phyloP scores from a whole-genome alignment of 2,888 invertebrate species.

The Epinotia bilunana region DNA sequence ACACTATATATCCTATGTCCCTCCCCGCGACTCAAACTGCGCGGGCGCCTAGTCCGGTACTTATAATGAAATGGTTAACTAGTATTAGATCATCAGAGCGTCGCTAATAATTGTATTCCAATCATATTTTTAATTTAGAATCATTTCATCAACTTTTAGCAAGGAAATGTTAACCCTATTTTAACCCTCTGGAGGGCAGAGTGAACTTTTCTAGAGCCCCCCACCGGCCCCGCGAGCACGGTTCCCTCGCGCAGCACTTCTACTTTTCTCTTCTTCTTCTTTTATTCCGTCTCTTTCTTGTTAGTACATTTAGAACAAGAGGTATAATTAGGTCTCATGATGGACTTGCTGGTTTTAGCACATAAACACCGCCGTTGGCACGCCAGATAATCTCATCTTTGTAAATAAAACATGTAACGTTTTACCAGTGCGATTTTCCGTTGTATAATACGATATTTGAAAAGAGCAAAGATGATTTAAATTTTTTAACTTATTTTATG shows the following conservation, averaged over 20 bases:
- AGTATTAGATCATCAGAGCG: no score
- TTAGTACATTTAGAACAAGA: no score
- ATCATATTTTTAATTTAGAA: constrained; percentile 5
- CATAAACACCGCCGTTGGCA: constrained; percentile 4
- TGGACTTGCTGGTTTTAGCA: constrained; percentile 22
- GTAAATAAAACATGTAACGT: background rate
- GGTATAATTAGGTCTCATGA: no score
- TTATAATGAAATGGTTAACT: no score
- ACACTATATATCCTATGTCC: no score
- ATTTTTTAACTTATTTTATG: no score
- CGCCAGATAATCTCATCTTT: background rate
- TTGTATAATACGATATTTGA: no score
- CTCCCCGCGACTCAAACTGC: no score
- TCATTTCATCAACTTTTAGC: background rate
- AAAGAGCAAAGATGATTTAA: no score
- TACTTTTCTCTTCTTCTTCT: no score
- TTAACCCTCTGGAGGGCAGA: constrained; percentile 12
- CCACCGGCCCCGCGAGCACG: constrained; percentile 49
- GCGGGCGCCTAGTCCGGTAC: no score
- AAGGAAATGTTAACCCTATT: constrained; percentile 18
- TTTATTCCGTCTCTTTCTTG: no score
- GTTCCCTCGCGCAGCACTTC: constrained; percentile 44
- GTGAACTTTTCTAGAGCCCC: constrained; percentile 52
- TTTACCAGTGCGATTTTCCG: background rate
- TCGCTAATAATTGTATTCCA: background rate